Evolutionary conservation across 2,113 vertebrate genomes (phyloP).

Genomic region (Petrocephalus zakoni): DNA sequence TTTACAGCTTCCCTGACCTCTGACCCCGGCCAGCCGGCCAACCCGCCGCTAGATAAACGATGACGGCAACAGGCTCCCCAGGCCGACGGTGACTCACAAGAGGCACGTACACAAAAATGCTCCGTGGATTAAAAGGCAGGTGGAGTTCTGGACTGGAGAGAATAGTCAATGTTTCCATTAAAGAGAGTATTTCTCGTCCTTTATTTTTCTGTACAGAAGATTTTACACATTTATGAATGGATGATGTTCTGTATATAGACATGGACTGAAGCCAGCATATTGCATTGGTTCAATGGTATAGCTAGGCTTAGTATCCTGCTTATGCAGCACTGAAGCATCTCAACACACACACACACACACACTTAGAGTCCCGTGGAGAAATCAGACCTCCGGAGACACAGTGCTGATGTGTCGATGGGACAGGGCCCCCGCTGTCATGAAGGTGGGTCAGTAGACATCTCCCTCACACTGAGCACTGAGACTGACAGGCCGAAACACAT

Average conservation of each 20-base stretch:
- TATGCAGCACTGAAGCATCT: not conserved
- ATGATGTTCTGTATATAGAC: not conserved
- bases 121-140: not conserved
- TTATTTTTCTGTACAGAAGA: not conserved
- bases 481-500: not conserved
- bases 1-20: constrained; percentile 13
- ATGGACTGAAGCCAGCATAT: not conserved
- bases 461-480: not conserved
- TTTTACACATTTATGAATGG: not conserved
- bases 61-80: not conserved
- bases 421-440: not conserved
- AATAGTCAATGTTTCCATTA: not conserved
- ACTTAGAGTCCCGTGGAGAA: not conserved
- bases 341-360: not conserved
- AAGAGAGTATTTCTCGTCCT: not conserved
- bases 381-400: not conserved
- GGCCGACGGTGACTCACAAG: not conserved
- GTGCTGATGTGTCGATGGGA: not conserved
- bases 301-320: not conserved
- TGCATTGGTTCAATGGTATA: not conserved
- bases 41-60: constrained; percentile 5
- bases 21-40: not conserved
- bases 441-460: not conserved
- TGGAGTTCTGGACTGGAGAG: not conserved
- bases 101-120: not conserved